Conservation (phyloP, 2,797 vertebrate genomes). For the Masticophis lateralis region DNA sequence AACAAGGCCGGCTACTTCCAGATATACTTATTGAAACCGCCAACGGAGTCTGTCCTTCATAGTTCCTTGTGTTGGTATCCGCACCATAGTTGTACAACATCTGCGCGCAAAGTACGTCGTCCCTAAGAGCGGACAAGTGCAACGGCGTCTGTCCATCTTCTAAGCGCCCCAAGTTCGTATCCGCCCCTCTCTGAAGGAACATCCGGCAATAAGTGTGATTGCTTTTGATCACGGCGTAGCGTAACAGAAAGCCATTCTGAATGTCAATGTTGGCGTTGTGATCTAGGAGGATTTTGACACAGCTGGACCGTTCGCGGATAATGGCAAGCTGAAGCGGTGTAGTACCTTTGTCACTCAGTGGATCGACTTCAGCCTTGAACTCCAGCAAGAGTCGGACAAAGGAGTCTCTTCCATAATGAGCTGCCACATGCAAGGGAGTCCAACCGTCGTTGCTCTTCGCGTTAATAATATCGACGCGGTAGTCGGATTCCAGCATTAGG, state of each 20-base stretch:
- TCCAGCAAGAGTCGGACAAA: slow-evolving; percentile 95
- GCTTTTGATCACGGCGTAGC: slow-evolving; percentile 97
- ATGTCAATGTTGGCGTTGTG: slow-evolving; percentile 98
- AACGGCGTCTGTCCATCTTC: slow-evolving; percentile 98
- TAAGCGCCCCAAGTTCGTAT: slow-evolving; percentile 93
- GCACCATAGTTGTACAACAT: slow-evolving; percentile 97
- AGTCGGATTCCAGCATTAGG: slow-evolving; percentile 94
- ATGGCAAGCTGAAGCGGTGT: slow-evolving; percentile 96
- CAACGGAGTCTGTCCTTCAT: slow-evolving; percentile 94
- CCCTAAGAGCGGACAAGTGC: slow-evolving; percentile 94
- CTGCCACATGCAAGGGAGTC: slow-evolving; percentile 96
- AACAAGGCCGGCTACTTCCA: slow-evolving; percentile 89
- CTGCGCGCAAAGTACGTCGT: slow-evolving; percentile 91
- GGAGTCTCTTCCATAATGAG: slow-evolving; percentile 96
- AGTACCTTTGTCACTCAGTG: slow-evolving; percentile 96
- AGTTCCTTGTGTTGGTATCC: slow-evolving; percentile 93
- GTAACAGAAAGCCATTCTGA: slow-evolving; percentile 95
- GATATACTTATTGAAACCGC: slow-evolving; percentile 94
- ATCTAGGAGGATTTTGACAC: slow-evolving; percentile 96
- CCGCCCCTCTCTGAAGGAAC: slow-evolving; percentile 96
- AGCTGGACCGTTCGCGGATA: slow-evolving; percentile 96
- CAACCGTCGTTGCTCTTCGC: slow-evolving; percentile 98
- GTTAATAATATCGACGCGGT: slow-evolving; percentile 91
- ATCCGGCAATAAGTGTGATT: slow-evolving; percentile 98
- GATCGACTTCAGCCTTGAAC: slow-evolving; percentile 96